These are phyloP conservation scores for Echiichthys vipera DNA, from an alignment of 2,797 vertebrate genomes.

Conservation along the genomic window DNA sequence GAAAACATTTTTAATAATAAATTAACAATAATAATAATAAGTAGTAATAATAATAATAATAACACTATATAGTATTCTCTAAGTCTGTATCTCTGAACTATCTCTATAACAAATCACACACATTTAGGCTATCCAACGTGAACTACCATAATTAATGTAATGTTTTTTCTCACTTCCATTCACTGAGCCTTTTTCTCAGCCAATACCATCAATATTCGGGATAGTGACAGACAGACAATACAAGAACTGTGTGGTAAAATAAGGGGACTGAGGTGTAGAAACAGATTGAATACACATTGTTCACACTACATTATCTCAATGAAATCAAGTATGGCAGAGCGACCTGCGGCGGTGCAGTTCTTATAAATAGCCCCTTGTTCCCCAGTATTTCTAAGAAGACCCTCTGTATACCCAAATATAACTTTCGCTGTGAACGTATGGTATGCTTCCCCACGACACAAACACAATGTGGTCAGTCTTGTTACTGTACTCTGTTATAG, in stretches of 20 bases:
- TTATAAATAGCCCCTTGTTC: constrained; percentile 55
- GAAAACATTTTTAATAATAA: no score
- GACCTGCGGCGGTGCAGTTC: not conserved
- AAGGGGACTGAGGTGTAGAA: not conserved
- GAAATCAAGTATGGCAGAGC: not conserved
- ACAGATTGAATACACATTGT: not conserved
- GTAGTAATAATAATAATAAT: no score
- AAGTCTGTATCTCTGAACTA: no score
- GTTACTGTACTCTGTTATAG: constrained; percentile 70
- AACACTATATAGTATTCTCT: no score
- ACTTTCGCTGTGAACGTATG: constrained; percentile 51
- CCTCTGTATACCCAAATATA: constrained; percentile 57
- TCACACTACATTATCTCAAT: not conserved
- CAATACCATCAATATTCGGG: not conserved
- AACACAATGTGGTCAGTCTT: constrained; percentile 46
- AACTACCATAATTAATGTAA: no score
- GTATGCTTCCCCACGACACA: constrained; percentile 26
- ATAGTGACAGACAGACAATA: not conserved
- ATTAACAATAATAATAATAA: no score
- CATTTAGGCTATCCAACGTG: no score
- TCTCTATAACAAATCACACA: no score
- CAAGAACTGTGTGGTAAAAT: not conserved
- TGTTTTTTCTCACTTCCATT: no score
- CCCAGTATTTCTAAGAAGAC: constrained; percentile 66
- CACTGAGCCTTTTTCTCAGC: no score